Evolutionary conservation across 2,113 vertebrate genomes (phyloP).

Genomic region (Calypte anna): DNA sequence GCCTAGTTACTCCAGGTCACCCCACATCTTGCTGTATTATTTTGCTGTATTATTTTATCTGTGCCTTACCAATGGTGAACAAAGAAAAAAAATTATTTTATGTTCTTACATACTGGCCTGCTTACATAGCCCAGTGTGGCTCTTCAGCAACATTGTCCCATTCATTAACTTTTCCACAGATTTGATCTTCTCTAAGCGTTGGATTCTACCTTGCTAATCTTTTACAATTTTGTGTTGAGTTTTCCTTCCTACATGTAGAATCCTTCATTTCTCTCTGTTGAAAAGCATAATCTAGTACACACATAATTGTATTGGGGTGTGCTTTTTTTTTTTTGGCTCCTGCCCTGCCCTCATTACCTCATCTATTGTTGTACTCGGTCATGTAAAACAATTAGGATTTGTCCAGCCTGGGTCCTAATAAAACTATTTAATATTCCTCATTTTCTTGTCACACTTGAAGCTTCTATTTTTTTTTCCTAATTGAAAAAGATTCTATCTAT

Average conservation of each 20-base stretch:
- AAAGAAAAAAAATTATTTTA: neutral
- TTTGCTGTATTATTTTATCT: neutral
- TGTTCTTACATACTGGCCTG: neutral
- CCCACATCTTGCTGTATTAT: neutral
- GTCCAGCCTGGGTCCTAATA: neutral
- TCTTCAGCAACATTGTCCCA: neutral
- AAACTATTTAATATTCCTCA: neutral
- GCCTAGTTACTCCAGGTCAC: neutral
- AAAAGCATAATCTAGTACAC: neutral
- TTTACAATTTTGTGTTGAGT: neutral
- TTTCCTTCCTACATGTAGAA: neutral
- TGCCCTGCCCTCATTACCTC: accelerated
- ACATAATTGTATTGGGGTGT: neutral
- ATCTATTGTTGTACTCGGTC: neutral
- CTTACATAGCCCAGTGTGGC: neutral
- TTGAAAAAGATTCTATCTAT: neutral
- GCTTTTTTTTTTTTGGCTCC: neutral
- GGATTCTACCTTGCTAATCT: neutral
- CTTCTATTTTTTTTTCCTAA: neutral
- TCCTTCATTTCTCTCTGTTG: neutral
- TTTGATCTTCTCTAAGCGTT: neutral
- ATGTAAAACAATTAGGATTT: neutral
- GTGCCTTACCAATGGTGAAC: neutral
- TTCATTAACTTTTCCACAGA: neutral
- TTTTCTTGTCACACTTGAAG: neutral